Conservation (phyloP, 1,140 invertebrate species). For the Carposina sasakii region DNA sequence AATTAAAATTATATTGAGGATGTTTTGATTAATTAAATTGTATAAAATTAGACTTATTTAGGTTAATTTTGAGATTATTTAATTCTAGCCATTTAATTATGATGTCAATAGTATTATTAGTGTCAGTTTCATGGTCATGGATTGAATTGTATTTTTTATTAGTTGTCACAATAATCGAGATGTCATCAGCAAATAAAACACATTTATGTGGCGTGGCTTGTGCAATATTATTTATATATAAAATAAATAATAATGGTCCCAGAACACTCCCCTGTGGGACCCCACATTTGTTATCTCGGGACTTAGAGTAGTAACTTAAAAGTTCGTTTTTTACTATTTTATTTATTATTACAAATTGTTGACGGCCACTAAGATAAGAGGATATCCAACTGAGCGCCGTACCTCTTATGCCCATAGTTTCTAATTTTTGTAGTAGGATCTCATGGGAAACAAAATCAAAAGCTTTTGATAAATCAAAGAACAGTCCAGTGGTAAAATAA, state of each 20-base stretch:
- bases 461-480: slow-evolving; percentile 10
- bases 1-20: too few species aligned
- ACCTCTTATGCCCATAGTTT: slow-evolving; percentile 6
- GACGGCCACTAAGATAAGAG: slow-evolving; percentile 1
- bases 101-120: too few species aligned
- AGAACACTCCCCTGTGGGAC: slow-evolving; percentile 9
- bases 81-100: too few species aligned
- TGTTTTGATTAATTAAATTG: too few species aligned
- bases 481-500: not conserved
- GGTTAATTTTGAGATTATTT: too few species aligned
- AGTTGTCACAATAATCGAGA: slow-evolving; percentile 1
- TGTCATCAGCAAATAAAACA: slow-evolving; percentile 5
- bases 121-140: too few species aligned
- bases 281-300: not conserved
- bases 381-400: not conserved
- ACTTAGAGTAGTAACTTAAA: not conserved
- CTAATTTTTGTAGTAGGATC: not conserved
- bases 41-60: too few species aligned
- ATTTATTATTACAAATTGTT: slow-evolving; percentile 5
- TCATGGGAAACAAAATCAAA: slow-evolving; percentile 11
- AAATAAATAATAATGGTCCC: slow-evolving; percentile 7
- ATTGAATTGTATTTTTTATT: not conserved
- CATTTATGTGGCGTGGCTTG: not conserved
- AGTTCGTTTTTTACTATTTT: not conserved
- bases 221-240: slow-evolving; percentile 7